A percentile compares a stretch with the other conserved stretches of the same genome.
Evolutionary conservation across 2,113 vertebrate genomes (phyloP).

Genomic region (Acanthisitta chloris): DNA sequence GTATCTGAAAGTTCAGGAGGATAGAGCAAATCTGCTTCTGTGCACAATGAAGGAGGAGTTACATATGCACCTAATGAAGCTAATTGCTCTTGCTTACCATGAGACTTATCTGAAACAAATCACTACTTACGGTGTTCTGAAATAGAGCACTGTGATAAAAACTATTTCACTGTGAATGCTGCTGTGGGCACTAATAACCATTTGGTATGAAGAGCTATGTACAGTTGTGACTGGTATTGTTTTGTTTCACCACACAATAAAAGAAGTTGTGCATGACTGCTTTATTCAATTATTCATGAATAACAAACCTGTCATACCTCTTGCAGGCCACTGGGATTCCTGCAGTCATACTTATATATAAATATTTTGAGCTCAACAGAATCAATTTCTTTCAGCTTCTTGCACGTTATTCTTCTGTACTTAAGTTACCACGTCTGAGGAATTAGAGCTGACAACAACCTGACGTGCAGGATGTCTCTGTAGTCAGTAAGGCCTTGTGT

Average conservation of each 20-base stretch:
- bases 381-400: neutral
- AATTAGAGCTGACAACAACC: neutral
- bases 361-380: constrained; percentile 1
- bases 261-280: constrained; percentile 8
- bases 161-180: neutral
- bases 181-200: neutral
- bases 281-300: constrained; percentile 36
- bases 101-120: neutral
- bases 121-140: neutral
- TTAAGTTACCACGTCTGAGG: neutral
- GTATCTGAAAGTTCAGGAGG: neutral
- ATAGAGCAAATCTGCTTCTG: neutral
- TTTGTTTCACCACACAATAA: constrained; percentile 6
- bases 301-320: constrained; percentile 21
- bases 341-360: neutral
- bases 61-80: neutral
- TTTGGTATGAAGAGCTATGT: neutral
- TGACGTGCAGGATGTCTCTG: neutral
- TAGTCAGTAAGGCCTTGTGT: neutral
- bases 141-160: neutral
- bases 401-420: neutral
- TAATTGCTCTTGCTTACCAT: neutral
- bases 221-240: neutral
- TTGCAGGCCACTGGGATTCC: constrained; percentile 5
- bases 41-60: neutral